Percentiles rank a stretch among this genome's conserved stretches.
phyloP scores from a whole-genome alignment of 64 coral and sea anemone species.

The Cladopsammia gracilis region DNA sequence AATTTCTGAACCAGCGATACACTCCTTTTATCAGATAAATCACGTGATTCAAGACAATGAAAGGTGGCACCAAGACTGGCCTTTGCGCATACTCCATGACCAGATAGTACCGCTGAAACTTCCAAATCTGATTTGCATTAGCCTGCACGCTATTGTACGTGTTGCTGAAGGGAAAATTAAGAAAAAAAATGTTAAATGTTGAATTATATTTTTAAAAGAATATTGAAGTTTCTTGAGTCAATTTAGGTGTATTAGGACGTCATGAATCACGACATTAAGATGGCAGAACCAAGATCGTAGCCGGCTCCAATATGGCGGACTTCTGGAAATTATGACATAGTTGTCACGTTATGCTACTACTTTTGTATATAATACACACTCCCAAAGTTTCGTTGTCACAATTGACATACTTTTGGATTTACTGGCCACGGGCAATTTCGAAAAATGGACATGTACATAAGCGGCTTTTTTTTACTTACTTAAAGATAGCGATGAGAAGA shows the following conservation, averaged over 20 bases:
- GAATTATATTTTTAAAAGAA: too few relatives aligned
- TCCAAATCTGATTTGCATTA: slow-evolving; percentile 95
- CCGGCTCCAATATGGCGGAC: too few relatives aligned
- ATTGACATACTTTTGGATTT: not conserved
- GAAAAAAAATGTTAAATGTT: too few relatives aligned
- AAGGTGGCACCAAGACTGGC: slow-evolving; percentile 81
- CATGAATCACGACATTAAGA: too few relatives aligned
- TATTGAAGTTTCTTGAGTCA: too few relatives aligned
- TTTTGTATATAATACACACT: too few relatives aligned
- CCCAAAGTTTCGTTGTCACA: too few relatives aligned
- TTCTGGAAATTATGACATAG: too few relatives aligned
- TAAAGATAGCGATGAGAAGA: slow-evolving; percentile 95
- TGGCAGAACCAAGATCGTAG: too few relatives aligned
- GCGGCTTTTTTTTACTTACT: slow-evolving; percentile 53
- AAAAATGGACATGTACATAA: not conserved
- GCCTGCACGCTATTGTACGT: slow-evolving; percentile 84
- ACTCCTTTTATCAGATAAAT: slow-evolving; percentile 46
- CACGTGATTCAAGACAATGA: slow-evolving; percentile 89
- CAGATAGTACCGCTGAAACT: slow-evolving; percentile 88
- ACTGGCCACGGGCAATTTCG: too few relatives aligned
- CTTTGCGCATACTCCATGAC: slow-evolving; percentile 93
- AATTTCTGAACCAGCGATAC: slow-evolving; percentile 20
- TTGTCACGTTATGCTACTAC: too few relatives aligned
- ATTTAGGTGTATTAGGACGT: too few relatives aligned
- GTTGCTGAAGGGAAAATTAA: slow-evolving; percentile 58